Evolutionary conservation across 2,113 vertebrate genomes (phyloP), one percentile per base, ranked within the genome.

Genomic region (Tragelaphus imberbis): DNA sequence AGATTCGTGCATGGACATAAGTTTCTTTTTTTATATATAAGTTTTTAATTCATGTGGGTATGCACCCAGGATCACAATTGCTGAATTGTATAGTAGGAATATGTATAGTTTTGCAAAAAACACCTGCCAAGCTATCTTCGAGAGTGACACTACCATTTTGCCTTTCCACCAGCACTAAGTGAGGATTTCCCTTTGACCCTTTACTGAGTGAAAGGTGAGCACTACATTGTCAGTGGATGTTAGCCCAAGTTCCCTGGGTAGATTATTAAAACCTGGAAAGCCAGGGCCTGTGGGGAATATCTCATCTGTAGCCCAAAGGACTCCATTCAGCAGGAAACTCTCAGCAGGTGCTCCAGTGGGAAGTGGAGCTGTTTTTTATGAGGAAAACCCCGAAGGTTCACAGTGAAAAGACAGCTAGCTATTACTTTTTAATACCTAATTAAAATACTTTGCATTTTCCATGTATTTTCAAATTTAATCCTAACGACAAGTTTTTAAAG

Each of bases 171-270:
- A 44, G 7, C 58, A 27, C 14, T 4, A n/a, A 59, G 15, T 7
- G 49, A 63, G 71, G 33, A 10, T 47, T 27, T n/a, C 88, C 49
- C 33, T 56, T 30, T 81, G 28, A 23, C 9, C 6, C 30, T 1
- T 58, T 63, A n/a, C 3, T 10, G 17, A 21, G 19, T 47, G 44
- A 77, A 49, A 8, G 12, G 6, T 19, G 55, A 51, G 49, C 27
- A 12, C 47, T 2, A 33, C 55, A 7, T 7, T 30, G 19, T 16
- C 77, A 6, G 0, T 7, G 36, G 7, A 25, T 4, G n/a, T 9
- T 55, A 25, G 59, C 53, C 55, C 68, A 17, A 30, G 63, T 47
- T 65, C 49, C 65, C 53, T 1, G 0, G 17, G 14, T 71, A 55
- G 55, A 23, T 68, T 23, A 49, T 33, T 84, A 58, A 81, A 58